Base-by-base conservation (phyloP, 2,113 vertebrate species). In the Catharus fuscescens region DNA sequence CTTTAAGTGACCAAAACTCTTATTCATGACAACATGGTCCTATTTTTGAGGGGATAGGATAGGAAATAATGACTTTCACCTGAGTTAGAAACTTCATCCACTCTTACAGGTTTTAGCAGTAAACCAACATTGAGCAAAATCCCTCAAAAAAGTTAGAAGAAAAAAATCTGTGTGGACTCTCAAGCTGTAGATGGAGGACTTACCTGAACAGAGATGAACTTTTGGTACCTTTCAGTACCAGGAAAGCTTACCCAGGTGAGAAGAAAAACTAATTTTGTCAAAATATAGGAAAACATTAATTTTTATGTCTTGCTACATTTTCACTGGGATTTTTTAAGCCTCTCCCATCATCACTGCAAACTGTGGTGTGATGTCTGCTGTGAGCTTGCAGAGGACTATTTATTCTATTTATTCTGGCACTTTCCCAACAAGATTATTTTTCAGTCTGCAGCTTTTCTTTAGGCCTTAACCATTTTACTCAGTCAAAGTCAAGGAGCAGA, bases 331-430 rank as follows among this genome's bases (percentile, higher is more conserved):
- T 94, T 91, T 88, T 93, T 48, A 85, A 95, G 57, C 52, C 38
- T 60, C n/a, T 40, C 20, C 59, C 42, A 74, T 88, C 57, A 83
- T n/a, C 69, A 64, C 60, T 29, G 0, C 73, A 80, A 91, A 69
- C 59, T 57, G 65, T 61, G 66, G 47, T 72, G 57, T 74, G 78
- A 84, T 92, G 76, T 88, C 82, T 88, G 10, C 50, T 80, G 48
- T 69, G 80, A 66, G 65, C 71, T 94, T 19, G 26, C 57, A 85
- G 66, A 89, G 89, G 40, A 54, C 28, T 90, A 47, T 93, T 94
- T 90, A 40, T 91, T 61, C 28, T 90, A 47, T 93, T 94, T 90
- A 40, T 91, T 61, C 57, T 93, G 90, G 82, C 93, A 78, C 95
- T 77, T 69, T 12, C 67, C 79, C 90, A 54, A 72, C 78, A 61